phyloP scores from a whole-genome alignment of 30 jellyfish, hydroid and myxozoan species.

The Turritopsis rubra region DNA sequence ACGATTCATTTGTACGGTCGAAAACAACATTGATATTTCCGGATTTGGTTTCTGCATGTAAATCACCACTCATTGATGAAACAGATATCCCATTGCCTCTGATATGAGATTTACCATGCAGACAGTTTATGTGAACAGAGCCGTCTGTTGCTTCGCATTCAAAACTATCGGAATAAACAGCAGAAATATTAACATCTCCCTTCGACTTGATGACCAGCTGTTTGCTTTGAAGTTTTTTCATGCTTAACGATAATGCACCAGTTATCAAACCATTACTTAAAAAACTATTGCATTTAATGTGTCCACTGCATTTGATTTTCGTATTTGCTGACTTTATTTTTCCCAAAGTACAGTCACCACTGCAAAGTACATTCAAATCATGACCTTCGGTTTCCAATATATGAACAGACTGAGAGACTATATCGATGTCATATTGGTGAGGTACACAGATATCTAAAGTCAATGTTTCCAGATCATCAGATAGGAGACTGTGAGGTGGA shows the following conservation, averaged over 20 bases:
- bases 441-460: constrained; percentile 13
- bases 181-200: background rate
- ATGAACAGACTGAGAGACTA: background rate
- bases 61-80: constrained; percentile 8
- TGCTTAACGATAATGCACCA: background rate
- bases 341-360: constrained; percentile 25
- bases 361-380: background rate
- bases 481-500: background rate
- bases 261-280: constrained; percentile 18
- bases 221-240: background rate
- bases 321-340: constrained; percentile 25
- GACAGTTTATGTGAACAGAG: constrained; percentile 5
- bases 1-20: constrained; percentile 1
- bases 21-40: constrained; percentile 23
- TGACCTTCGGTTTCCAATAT: constrained; percentile 25
- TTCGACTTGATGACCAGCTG: background rate
- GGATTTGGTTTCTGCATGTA: background rate
- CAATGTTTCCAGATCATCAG: background rate
- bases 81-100: background rate
- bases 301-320: constrained; percentile 3
- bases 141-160: constrained; percentile 7
- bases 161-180: constrained; percentile 4
- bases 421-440: constrained; percentile 20
- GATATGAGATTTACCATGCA: constrained; percentile 20
- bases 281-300: constrained; percentile 12